Base-by-base conservation (phyloP, 2,888 invertebrate species). In the Lutraria lutraria region DNA sequence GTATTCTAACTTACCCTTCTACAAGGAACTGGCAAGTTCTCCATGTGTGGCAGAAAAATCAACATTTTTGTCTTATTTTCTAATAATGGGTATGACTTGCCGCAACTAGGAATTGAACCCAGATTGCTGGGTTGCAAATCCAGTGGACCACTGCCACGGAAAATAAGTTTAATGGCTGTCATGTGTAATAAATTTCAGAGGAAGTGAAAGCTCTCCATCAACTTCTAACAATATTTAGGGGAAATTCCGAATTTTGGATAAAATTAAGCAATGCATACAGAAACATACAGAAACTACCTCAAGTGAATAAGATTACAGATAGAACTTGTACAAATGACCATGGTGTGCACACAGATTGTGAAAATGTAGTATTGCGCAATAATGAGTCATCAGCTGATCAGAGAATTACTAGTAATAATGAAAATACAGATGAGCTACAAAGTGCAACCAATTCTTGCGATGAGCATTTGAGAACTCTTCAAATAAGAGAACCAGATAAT, bases 231-330 rank as follows among this genome's bases (percentile, higher is more conserved):
- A 79, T 91, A n/a, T 93, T 94, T 89, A 91, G 90, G 3, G 86
- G 85, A 72, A 92, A 93, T 90, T 85, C 82, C 15, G 88, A 91
- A 16, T 92, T 93, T 87, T 94, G 94, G 94, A 43, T 92, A 53
- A 90, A 89, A 80, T 83, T 94, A 76, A 89, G 86, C 21, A 19
- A 80, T 34, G 76, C 31, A 1, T 76, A 76, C 76, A 31, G 85
- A 31, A 63, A 86, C 19, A 86, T 79, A 60, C 34, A 29, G 25
- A 25, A 31, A 79, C 81, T 8, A 25, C 52, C 1, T 0, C 31
- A 76, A 16, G 19, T 31, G 3, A 34, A 76, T 25, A 76, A 31
- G 16, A 34, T 34, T 31, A 0, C 31, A 15, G 31, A 34, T 6
- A 52, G 25, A 52, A n/a, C 81, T 25, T 52, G 53, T 15, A 21